Evolutionary conservation across 2,797 vertebrate species (phyloP).

Genomic region (Carduelis carduelis): DNA sequence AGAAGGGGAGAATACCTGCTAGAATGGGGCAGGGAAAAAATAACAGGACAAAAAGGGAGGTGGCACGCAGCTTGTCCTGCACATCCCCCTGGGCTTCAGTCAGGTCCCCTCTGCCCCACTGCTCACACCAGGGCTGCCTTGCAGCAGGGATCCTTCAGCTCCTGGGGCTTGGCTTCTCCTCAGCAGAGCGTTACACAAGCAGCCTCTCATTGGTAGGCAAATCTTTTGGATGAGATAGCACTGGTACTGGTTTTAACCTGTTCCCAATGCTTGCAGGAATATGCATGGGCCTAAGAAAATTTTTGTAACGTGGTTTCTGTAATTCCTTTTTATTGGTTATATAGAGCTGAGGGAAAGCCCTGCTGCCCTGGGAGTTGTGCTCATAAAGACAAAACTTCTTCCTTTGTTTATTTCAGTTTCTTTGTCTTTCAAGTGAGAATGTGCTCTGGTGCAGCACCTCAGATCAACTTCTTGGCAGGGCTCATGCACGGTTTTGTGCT

Average conservation of each 20-base stretch:
- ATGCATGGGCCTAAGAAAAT: background rate
- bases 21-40: background rate
- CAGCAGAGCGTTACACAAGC: rapidly evolving
- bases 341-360: background rate
- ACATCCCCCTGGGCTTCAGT: rapidly evolving
- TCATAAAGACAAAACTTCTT: background rate
- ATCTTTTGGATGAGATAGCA: background rate
- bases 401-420: background rate
- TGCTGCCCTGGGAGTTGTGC: background rate
- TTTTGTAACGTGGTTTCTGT: background rate
- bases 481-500: rapidly evolving
- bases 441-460: background rate
- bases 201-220: background rate
- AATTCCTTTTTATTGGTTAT: conserved; percentile 3
- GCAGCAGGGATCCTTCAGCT: background rate
- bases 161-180: background rate
- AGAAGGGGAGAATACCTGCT: background rate
- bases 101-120: rapidly evolving
- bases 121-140: background rate
- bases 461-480: background rate
- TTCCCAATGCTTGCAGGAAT: background rate
- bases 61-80: background rate
- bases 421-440: background rate
- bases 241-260: background rate
- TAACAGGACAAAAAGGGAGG: background rate